These are phyloP conservation scores for Coryphaenoides rupestris DNA, from an alignment of 2,113 vertebrate genomes.

Conservation along the genomic window DNA sequence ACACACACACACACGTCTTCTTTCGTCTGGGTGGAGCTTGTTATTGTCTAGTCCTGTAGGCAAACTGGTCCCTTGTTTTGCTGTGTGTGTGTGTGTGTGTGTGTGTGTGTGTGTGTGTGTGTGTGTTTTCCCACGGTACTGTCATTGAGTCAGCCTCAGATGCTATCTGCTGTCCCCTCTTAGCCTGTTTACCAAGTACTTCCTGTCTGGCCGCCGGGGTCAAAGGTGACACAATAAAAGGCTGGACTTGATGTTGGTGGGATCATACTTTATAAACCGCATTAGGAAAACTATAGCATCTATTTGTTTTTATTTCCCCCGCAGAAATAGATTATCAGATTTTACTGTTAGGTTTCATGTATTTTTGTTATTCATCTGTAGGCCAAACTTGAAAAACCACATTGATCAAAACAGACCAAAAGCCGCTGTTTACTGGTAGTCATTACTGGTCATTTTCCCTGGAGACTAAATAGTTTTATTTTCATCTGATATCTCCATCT, in stretches of 20 bases:
- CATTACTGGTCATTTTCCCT: background rate
- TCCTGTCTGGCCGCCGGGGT: constrained; percentile 55
- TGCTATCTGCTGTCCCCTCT: constrained; percentile 59
- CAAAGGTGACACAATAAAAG: constrained; percentile 45
- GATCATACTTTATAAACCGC: no score
- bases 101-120: constrained; percentile 13
- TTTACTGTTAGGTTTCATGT: no score
- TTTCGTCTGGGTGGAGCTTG: background rate
- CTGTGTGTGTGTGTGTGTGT: constrained; percentile 33
- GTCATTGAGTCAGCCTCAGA: constrained; percentile 54
- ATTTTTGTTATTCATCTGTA: no score
- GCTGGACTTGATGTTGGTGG: constrained; percentile 50
- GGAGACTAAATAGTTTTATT: background rate
- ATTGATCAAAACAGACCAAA: background rate
- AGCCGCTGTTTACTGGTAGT: background rate
- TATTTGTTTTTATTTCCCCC: no score
- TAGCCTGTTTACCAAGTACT: constrained; percentile 55
- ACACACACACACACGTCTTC: constrained; percentile 17
- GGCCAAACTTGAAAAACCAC: background rate
- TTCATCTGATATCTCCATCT: constrained; percentile 9
- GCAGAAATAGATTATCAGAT: no score
- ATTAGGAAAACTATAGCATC: no score
- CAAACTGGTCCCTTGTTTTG: no score
- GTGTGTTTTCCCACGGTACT: constrained; percentile 53
- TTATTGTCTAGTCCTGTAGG: no score